These are phyloP conservation scores for Melanotaenia nigrans DNA, from an alignment of 2,797 vertebrate species.

Conservation along the genomic window DNA sequence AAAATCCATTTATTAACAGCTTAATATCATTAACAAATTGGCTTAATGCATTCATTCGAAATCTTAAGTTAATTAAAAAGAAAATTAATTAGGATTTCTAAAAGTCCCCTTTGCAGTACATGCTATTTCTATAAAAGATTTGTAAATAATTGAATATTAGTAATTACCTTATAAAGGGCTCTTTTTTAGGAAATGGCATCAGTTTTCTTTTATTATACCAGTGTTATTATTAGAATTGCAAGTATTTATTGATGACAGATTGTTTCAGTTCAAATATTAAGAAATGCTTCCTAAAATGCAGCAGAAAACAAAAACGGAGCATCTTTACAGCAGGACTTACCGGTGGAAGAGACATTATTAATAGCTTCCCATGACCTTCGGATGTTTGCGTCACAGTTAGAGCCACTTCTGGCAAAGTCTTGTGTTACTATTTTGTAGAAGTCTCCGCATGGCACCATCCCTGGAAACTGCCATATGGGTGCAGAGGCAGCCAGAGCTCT, in stretches of 20 bases:
- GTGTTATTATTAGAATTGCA: background rate
- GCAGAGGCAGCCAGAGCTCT: slow-evolving; percentile 96
- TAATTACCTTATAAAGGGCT: background rate
- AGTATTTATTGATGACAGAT: background rate
- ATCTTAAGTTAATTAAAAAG: background rate
- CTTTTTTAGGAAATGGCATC: background rate
- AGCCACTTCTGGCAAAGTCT: slow-evolving; percentile 87
- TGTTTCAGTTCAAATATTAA: background rate
- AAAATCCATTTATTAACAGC: background rate
- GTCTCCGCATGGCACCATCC: slow-evolving; percentile 88
- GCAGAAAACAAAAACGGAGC: background rate
- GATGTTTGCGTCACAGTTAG: slow-evolving; percentile 88
- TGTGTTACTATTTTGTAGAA: slow-evolving; percentile 90
- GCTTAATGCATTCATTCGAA: slow-evolving; percentile 2
- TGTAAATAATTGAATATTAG: background rate
- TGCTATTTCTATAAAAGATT: background rate
- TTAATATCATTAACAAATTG: background rate
- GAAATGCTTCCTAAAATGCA: background rate
- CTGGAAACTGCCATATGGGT: slow-evolving; percentile 94
- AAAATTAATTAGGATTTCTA: background rate
- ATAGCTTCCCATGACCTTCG: slow-evolving; percentile 90
- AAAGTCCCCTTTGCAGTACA: background rate
- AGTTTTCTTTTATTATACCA: background rate
- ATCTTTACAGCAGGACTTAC: slow-evolving; percentile 68
- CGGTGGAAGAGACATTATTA: slow-evolving; percentile 83